Evolutionary conservation across 2,797 vertebrate genomes (phyloP), one percentile per base, ranked within the genome.

Genomic region (Oreochromis mossambicus): DNA sequence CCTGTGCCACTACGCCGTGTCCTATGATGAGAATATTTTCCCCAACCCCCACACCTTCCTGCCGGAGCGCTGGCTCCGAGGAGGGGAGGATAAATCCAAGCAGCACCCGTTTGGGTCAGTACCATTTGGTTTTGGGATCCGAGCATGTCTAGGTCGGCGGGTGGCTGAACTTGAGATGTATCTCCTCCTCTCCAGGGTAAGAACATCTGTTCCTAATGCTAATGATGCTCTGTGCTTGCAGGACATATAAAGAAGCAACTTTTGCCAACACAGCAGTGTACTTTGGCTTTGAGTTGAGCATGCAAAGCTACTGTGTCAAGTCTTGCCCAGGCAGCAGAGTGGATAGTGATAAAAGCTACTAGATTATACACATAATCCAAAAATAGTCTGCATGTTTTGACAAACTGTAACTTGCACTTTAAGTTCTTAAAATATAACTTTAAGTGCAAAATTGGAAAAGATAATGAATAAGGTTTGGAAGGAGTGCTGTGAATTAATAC

Each of bases 151-250:
- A 84, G 97, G 97, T 8, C 92, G 96, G 7, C 94, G 97, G 29
- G 91, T 97, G 81, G 97, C 97, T 1, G 97, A 97, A 80, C 95
- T 97, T 77, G 97, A 97, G 92, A 97, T 97, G 97, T 94, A 96
- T 78, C 96, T 96, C 6, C 58, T 97, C 5, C 78, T 97, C 79
- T 95, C 95, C 73, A 93, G 90, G 94, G 97, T 97, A 84, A 93
- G 92, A 84, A 11, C 13, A 13, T 36, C 6, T 54, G n/a, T 15
- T 38, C 21, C 19, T 32, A n/a, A 12, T n/a, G 26, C 24, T 36
- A 14, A 66, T 15, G 21, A 24, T 19, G 36, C 26, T 84, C 15
- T 5, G 8, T 66, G 12, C 29, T 8, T 77, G 10, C 14, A 6
- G 51, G 51, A 54, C 5, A 19, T 29, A 48, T 73, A 73, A 46